Evolutionary conservation across 2,888 invertebrate species (phyloP), one percentile per base, ranked within the genome.

Genomic region (Chrysina gloriosa): DNA sequence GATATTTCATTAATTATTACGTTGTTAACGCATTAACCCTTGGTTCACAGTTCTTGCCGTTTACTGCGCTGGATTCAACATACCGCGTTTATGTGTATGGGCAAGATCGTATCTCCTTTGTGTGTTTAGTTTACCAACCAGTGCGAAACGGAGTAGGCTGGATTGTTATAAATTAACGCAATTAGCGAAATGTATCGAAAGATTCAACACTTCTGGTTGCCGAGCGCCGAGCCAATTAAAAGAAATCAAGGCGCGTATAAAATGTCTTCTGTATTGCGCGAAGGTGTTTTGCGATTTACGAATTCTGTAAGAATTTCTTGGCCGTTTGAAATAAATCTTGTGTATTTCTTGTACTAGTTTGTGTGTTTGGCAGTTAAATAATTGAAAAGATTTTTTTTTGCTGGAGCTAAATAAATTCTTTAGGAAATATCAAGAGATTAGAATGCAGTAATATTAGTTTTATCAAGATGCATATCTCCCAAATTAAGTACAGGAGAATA

Each of bases 171-270:
- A 67, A 67, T 67, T 67, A 58, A 67, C 58, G 36, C 66, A 67
- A 67, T 67, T 67, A 67, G 61, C 48, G 61, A 67, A 67, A 67
- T 67, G 61, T 67, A 67, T 61, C 36, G 48, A 36, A 48, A 61
- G 66, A 67, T 67, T 61, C 42, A 61, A 61, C 58, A 61, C 58
- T 42, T 61, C 42, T 61, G 58, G 58, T 29, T 61, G 25, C 27
- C 29, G 58, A 42, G 45, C 39, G 27, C 27, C 9, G 42, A 61
- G 42, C 58, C 58, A 61, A 42, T 61, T 61, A 61, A 61, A 42
- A 42, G 58, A 42, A 25, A 25, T 36, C n/a, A 45, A 61, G 25
- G n/a, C 27, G 27, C 36, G 42, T 25, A 39, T 39, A 23, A 23
- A 39, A 23, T 23, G 25, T 21, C 31, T 52, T 31, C 52, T 52